Conservation (phyloP, 1,140 invertebrate species). For the Lysiphlebus fabarum region DNA sequence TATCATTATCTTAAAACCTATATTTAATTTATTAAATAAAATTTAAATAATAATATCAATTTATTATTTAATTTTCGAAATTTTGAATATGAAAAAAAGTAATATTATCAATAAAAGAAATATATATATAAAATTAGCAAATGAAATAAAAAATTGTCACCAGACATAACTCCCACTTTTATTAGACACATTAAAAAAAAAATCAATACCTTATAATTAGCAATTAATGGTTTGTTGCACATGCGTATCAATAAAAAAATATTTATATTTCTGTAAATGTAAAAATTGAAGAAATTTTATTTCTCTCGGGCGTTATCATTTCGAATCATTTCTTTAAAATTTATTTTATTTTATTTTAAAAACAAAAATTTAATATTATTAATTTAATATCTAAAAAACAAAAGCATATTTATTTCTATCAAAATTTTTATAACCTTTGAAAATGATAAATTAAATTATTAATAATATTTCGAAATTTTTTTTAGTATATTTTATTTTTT, state of each 20-base stretch:
- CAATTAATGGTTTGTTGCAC: constrained; percentile 43
- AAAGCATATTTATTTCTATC: too few species aligned
- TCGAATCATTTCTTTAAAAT: neutral
- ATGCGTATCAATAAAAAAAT: constrained; percentile 17
- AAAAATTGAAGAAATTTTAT: neutral
- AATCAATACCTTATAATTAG: constrained; percentile 57
- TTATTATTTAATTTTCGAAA: too few species aligned
- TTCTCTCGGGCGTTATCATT: neutral
- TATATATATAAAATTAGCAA: too few species aligned
- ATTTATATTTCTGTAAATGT: neutral
- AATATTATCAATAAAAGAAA: too few species aligned
- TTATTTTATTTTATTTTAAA: neutral
- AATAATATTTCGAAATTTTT: neutral
- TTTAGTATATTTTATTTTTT: too few species aligned
- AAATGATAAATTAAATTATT: too few species aligned
- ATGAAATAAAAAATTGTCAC: constrained; percentile 8
- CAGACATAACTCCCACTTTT: constrained; percentile 19
- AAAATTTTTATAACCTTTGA: too few species aligned
- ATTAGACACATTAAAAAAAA: constrained; percentile 47
- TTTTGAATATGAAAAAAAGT: too few species aligned
- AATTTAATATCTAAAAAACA: too few species aligned
- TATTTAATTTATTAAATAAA: too few species aligned
- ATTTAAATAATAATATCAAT: too few species aligned
- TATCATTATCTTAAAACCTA: too few species aligned
- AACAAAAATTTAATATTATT: neutral